Conservation (phyloP, 1,140 invertebrate species). For the Amphibalanus amphitrite region DNA sequence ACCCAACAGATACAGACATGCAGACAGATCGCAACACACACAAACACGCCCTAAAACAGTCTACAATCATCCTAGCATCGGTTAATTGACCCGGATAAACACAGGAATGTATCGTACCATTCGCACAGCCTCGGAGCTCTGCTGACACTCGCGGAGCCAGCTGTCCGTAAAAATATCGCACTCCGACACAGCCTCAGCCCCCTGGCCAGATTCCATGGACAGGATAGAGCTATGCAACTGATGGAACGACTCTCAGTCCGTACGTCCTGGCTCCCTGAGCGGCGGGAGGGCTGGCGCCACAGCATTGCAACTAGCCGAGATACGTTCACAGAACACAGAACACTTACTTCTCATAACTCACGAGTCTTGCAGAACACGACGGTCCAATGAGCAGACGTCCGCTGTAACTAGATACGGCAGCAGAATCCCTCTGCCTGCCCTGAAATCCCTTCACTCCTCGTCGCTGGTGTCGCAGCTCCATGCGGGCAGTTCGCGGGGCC, state of each 20-base stretch:
- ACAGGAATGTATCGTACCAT: background rate
- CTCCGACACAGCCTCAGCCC: background rate
- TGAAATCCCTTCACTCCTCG: background rate
- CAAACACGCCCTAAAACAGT: background rate
- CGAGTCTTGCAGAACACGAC: background rate
- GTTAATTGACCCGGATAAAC: background rate
- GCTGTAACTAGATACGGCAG: too few species aligned
- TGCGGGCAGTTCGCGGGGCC: background rate
- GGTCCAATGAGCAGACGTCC: background rate
- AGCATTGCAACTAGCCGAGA: too few species aligned
- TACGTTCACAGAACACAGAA: too few species aligned
- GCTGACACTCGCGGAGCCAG: too few species aligned
- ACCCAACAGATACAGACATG: too few species aligned
- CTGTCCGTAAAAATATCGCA: background rate
- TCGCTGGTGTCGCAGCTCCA: background rate
- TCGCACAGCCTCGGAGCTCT: background rate
- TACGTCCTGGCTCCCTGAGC: too few species aligned
- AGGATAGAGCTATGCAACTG: background rate
- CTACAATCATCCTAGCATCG: background rate
- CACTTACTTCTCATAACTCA: background rate
- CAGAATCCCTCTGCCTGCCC: too few species aligned
- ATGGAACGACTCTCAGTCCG: background rate
- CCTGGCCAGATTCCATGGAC: background rate
- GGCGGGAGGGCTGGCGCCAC: too few species aligned
- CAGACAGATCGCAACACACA: too few species aligned